These are phyloP conservation scores for Neolamprologus kungweensis DNA, from an alignment of 2,113 vertebrate genomes.

Conservation along the genomic window DNA sequence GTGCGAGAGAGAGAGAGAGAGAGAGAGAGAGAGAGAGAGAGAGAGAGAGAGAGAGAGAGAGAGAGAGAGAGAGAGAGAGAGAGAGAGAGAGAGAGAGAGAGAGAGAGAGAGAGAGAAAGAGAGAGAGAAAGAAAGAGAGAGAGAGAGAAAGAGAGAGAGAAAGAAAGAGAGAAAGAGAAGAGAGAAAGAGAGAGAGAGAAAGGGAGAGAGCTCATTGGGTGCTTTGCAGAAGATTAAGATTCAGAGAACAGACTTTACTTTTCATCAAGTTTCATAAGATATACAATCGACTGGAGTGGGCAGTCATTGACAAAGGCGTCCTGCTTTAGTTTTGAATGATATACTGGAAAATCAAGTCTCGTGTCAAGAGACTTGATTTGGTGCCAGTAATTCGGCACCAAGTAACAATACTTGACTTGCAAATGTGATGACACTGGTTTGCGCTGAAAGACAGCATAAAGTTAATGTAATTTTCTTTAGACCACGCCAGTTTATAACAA, in stretches of 20 bases:
- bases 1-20: too few species aligned
- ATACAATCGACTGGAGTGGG: not conserved
- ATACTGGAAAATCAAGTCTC: not conserved
- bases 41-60: fast-evolving
- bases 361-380: not conserved
- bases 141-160: fast-evolving
- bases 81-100: fast-evolving
- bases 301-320: not conserved
- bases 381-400: not conserved
- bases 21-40: fast-evolving
- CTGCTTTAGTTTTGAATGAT: not conserved
- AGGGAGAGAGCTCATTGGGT: fast-evolving
- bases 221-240: not conserved
- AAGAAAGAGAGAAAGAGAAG: too few species aligned
- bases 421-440: not conserved
- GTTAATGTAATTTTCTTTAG: not conserved
- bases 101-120: fast-evolving
- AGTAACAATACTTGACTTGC: not conserved
- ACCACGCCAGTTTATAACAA: not conserved
- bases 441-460: not conserved
- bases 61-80: fast-evolving
- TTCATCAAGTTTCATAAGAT: not conserved
- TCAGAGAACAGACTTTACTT: not conserved
- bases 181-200: fast-evolving
- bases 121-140: fast-evolving